A percentile compares a stretch with the other conserved stretches of the same genome.
These are phyloP conservation scores for Parazoanthus atlanticus DNA, from an alignment of 92 coral and sea anemone species.

Conservation along the genomic window DNA sequence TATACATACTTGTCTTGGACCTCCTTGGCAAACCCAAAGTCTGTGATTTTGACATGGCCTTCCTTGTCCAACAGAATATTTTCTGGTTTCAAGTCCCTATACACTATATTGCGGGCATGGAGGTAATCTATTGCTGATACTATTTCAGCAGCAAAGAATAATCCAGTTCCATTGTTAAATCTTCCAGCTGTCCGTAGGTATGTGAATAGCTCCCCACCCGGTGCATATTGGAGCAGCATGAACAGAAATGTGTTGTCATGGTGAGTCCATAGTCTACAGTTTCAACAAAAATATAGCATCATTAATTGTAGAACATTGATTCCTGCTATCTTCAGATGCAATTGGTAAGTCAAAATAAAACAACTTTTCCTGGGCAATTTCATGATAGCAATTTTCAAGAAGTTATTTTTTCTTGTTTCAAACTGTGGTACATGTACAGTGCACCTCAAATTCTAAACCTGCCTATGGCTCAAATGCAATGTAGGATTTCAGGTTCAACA, in stretches of 20 bases:
- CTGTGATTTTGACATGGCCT: conserved; percentile 98
- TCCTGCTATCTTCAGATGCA: background rate
- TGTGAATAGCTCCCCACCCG: conserved; percentile 97
- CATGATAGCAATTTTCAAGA: too few species aligned
- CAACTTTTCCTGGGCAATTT: too few species aligned
- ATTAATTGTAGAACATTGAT: background rate
- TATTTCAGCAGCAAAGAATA: conserved; percentile 94
- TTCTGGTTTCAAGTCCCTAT: conserved; percentile 97
- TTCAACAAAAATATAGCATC: conserved; percentile 17
- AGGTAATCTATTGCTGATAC: conserved; percentile 95
- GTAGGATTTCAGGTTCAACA: too few species aligned
- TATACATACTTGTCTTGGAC: conserved; percentile 97
- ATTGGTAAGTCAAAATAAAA: too few species aligned
- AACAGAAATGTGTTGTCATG: conserved; percentile 96
- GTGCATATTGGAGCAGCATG: conserved; percentile 95
- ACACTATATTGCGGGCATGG: conserved; percentile 85
- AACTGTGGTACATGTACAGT: too few species aligned
- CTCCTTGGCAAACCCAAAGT: conserved; percentile 99
- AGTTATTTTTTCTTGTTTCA: too few species aligned
- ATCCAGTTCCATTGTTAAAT: conserved; percentile 95
- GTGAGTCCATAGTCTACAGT: conserved; percentile 87
- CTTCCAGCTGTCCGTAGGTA: conserved; percentile 98
- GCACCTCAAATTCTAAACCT: too few species aligned
- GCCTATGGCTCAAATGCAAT: too few species aligned
- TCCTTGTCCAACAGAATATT: conserved; percentile 92